Evolutionary conservation across 2,113 vertebrate genomes (phyloP).

Genomic region (Pseudois nayaur): DNA sequence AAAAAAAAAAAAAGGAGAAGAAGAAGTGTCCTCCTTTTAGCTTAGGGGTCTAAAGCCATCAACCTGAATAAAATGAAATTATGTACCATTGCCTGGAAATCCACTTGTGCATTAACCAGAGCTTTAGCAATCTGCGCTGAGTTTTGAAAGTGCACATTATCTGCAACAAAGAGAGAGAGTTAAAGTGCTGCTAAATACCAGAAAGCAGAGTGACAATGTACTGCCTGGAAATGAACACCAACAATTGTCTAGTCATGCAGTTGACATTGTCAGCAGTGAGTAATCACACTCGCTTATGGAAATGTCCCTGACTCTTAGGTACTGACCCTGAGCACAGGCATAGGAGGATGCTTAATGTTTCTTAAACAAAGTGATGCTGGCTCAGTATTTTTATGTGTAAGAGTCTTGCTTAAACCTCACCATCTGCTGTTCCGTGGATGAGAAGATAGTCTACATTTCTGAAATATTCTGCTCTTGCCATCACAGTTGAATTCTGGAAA

Average conservation of each 20-base stretch:
- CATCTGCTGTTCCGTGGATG: slow-evolving; percentile 98
- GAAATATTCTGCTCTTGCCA: slow-evolving; percentile 93
- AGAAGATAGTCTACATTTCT: slow-evolving; percentile 93
- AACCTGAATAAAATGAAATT: slow-evolving; percentile 42
- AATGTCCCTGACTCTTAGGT: slow-evolving; percentile 81
- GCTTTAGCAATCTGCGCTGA: slow-evolving; percentile 98
- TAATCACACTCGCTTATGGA: slow-evolving; percentile 77
- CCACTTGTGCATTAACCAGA: slow-evolving; percentile 93
- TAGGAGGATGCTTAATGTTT: slow-evolving; percentile 83
- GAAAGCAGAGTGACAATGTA: slow-evolving; percentile 77
- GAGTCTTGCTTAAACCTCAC: slow-evolving; percentile 88
- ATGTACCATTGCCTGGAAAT: slow-evolving; percentile 98
- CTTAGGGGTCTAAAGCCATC: slow-evolving; percentile 11
- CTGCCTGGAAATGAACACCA: slow-evolving; percentile 79
- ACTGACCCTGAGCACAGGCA: slow-evolving; percentile 79
- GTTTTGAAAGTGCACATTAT: slow-evolving; percentile 99
- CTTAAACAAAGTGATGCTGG: slow-evolving; percentile 85
- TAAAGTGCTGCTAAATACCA: slow-evolving; percentile 77
- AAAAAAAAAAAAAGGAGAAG: not conserved
- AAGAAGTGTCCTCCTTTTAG: not conserved
- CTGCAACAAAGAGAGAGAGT: slow-evolving; percentile 81
- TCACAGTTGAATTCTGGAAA: slow-evolving; percentile 96
- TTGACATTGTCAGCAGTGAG: slow-evolving; percentile 80
- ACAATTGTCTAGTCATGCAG: slow-evolving; percentile 80
- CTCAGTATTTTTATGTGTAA: slow-evolving; percentile 83